Base-by-base conservation (phyloP, 1,140 invertebrate genomes). In the Reticulitermes speratus region DNA sequence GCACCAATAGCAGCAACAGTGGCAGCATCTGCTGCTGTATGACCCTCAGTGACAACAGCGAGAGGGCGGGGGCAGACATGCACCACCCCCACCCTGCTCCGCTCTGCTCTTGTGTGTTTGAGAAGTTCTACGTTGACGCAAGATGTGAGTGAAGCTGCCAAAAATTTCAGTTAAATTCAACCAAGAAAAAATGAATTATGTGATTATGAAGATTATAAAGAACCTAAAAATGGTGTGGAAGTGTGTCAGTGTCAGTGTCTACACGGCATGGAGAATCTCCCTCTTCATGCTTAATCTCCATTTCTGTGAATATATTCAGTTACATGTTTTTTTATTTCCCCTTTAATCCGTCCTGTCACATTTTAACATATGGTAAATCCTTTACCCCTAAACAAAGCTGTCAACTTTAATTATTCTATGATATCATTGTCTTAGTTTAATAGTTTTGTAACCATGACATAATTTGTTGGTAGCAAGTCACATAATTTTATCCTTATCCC, bases 1-100 rank as follows among this genome's bases (percentile, higher is more conserved):
- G 59, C 85, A 86, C 85, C 85, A 84, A 84, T 84, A 84, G 84
- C 84, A 65, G 44, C 84, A 65, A 25, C 84, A 84, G 45, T 65
- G 48, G 84, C n/a, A 45, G 59, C 48, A 52, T 30, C 48, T 84
- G 84, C 84, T 65, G 84, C 84, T 84, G 48, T 52, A 23, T 30
- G 1, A 38, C 59, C 59, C 59, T 84, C 21, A 84, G 84, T 65
- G 30, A 65, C 48, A 38, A 55, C 48, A 84, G 84, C 59, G 84
- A 19, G 25, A 84, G 84, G 48, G 84, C 45, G 59, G 59, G 84
- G 48, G 59, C 48, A 25, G 84, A 14, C 84, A 30, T 16, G 48
- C 84, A 84, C 59, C 48, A 44, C 59, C 59, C 30, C 84, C n/a
- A 32, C 48, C 84, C 48, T 55, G 84, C 65, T 75, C 65, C n/a